phyloP scores from a whole-genome alignment of 2,888 invertebrate species.

The Mesorhabditis sp. region DNA sequence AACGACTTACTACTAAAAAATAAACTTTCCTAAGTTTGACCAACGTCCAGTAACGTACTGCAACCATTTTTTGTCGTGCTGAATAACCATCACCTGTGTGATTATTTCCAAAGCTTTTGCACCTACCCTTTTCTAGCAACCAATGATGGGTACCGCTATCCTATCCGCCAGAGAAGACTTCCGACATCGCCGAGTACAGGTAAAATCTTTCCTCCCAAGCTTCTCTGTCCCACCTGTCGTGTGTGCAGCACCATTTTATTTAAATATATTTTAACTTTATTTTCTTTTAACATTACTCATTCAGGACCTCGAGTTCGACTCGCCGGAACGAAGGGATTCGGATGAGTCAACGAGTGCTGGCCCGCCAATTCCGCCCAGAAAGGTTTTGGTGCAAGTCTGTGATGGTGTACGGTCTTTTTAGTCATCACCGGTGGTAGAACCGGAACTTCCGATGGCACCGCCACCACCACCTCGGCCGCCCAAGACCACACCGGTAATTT shows the following conservation, averaged over 20 bases:
- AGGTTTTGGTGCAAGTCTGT: not conserved
- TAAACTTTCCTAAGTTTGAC: too few relatives aligned
- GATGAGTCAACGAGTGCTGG: not conserved
- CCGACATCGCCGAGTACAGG: not conserved
- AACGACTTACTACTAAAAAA: too few relatives aligned
- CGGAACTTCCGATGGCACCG: slow-evolving; percentile 19
- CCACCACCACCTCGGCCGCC: slow-evolving; percentile 22
- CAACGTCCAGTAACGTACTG: too few relatives aligned
- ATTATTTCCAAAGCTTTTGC: not conserved
- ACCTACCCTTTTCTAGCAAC: not conserved
- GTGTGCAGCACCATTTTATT: not conserved
- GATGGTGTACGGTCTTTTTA: not conserved
- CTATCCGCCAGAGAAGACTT: not conserved
- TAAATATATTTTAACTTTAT: not conserved
- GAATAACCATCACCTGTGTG: not conserved
- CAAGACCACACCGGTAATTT: not conserved
- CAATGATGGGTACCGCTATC: not conserved
- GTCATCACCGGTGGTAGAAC: not conserved
- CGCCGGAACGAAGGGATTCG: not conserved
- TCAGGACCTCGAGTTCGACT: slow-evolving; percentile 1
- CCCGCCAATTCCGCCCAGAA: not conserved
- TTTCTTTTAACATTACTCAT: not conserved
- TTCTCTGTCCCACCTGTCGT: too few relatives aligned
- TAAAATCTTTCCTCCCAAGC: too few relatives aligned
- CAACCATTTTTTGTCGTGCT: too few relatives aligned